Base-by-base conservation (phyloP, 92 coral and sea anemone species). In the Porites evermanni region DNA sequence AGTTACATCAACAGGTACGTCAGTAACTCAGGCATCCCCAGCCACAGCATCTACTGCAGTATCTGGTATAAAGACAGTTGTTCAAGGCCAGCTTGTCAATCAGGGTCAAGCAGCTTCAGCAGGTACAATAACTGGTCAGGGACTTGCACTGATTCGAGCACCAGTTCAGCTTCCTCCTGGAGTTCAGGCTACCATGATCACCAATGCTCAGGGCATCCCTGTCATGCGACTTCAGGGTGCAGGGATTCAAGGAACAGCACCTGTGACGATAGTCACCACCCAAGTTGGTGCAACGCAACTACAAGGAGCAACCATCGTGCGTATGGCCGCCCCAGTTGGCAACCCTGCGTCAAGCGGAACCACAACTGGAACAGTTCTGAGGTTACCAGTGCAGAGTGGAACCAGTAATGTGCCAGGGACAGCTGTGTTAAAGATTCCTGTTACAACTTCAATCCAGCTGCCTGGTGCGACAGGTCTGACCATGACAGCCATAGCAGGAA, bases 131-230 rank as follows among this genome's bases (percentile, higher is more conserved):
- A 77, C 94, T 26, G 84, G 92, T 20, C 98, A 95, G 88, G 98
- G 97, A 24, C 90, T 97, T 53, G 90, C 98, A 13, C 81, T 97
- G 58, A 77, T 97, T 8, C 90, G 99, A 56, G 89, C 98, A 56
- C 94, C 98, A 56, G 91, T 92, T 79, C 98, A 89, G 82, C 87
- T 96, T 16, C 95, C 98, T 2, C 98, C 96, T 79, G 95, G 97
- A 68, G 94, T 96, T 44, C 99, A 97, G 74, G 99, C 98, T 16
- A 95, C 96, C 54, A 92, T 95, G 95, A 94, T 94, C 52, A 94
- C 98, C 19, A 97, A 95, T 67, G 95, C 99, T 5, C 98, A 97
- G 76, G 99, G 98, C 54, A 88, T 95, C 17, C 98, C 98, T 54
- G 95, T 97, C 8, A 94, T 97, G 95, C 93, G 96, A 78, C 95